Percentiles rank a stretch among this genome's conserved stretches.
phyloP scores from a whole-genome alignment of 2,113 vertebrate genomes.

The Chionis minor region DNA sequence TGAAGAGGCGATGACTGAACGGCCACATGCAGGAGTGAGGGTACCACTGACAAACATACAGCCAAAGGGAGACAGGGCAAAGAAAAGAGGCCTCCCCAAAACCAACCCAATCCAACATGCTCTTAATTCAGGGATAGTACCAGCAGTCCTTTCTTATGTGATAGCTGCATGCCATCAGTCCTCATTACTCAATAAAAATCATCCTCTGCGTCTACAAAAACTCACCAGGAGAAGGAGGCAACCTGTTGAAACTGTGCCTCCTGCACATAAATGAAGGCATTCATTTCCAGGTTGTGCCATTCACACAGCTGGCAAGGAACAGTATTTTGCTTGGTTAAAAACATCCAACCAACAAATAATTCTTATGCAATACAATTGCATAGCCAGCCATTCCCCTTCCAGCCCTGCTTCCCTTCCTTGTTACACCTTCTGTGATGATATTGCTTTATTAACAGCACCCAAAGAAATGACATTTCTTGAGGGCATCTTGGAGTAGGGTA shows the following conservation, averaged over 20 bases:
- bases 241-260: not conserved
- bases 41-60: not conserved
- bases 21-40: not conserved
- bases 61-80: not conserved
- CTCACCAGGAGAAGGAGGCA: not conserved
- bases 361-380: not conserved
- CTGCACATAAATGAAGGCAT: not conserved
- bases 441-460: not conserved
- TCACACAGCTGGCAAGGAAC: not conserved
- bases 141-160: not conserved
- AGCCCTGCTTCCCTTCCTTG: not conserved
- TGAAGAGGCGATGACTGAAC: not conserved
- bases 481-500: not conserved
- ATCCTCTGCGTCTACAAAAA: not conserved
- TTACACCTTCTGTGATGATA: not conserved
- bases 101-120: not conserved
- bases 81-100: not conserved
- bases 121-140: constrained; percentile 41
- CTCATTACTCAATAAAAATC: not conserved
- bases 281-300: not conserved
- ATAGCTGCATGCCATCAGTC: not conserved
- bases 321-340: not conserved
- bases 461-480: not conserved
- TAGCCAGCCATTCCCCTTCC: not conserved
- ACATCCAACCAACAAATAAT: not conserved